phyloP scores from a whole-genome alignment of 2,113 vertebrate species.

The Bostrychus sinensis region DNA sequence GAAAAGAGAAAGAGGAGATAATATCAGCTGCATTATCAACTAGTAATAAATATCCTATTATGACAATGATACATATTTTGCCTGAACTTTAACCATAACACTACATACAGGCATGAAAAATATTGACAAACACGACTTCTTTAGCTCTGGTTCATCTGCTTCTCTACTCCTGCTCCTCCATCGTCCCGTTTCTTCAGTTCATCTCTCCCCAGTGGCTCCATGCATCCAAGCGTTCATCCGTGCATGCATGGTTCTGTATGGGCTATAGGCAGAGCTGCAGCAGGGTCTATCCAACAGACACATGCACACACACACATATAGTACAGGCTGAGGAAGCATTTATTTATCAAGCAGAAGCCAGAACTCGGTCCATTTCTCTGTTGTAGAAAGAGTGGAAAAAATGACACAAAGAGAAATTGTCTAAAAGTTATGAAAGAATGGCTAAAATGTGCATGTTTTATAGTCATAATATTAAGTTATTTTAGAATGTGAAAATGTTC shows the following conservation, averaged over 20 bases:
- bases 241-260: conserved; percentile 67
- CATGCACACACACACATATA: too few species aligned
- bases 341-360: conserved; percentile 58
- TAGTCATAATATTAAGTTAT: too few species aligned
- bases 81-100: too few species aligned
- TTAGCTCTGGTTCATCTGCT: conserved; percentile 26
- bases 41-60: too few species aligned
- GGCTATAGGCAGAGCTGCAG: conserved; percentile 57
- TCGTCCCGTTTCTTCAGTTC: conserved; percentile 52
- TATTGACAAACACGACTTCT: too few species aligned
- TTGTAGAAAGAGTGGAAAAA: background rate
- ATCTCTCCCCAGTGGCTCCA: conserved; percentile 65
- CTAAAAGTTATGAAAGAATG: background rate
- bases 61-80: too few species aligned
- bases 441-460: background rate
- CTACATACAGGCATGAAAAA: too few species aligned
- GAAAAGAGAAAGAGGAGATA: too few species aligned
- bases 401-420: background rate
- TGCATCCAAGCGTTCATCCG: conserved; percentile 66
- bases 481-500: too few species aligned
- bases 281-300: conserved; percentile 53
- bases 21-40: too few species aligned
- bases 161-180: conserved; percentile 25
- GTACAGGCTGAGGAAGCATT: conserved; percentile 55
- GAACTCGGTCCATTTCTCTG: conserved; percentile 27